A percentile compares a stretch with the other conserved stretches of the same genome.
These are phyloP conservation scores for Eciton burchellii DNA, from an alignment of 1,140 invertebrate genomes.

Conservation along the genomic window DNA sequence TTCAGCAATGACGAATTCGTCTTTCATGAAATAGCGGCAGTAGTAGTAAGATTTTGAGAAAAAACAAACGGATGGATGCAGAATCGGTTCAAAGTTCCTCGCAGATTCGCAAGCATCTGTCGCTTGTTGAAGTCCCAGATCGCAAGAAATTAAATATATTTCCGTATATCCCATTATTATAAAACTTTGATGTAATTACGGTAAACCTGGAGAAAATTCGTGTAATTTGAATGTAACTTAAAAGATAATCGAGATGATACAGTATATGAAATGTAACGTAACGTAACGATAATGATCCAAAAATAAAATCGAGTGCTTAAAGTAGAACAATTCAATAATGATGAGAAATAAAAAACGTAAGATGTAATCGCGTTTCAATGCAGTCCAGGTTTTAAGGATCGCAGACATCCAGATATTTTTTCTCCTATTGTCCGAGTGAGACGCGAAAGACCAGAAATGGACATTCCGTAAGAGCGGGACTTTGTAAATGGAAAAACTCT, in stretches of 20 bases:
- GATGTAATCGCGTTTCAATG: neutral
- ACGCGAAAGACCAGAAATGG: neutral
- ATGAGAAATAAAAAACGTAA: neutral
- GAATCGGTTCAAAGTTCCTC: neutral
- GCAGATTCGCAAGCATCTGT: no score
- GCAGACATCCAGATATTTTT: neutral
- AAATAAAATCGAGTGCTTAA: no score
- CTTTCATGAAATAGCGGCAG: no score
- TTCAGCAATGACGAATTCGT: constrained; percentile 51
- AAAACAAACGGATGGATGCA: neutral
- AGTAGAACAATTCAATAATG: neutral
- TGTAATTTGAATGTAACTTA: neutral
- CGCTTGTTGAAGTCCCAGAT: no score
- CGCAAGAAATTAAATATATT: no score
- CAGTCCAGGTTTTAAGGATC: no score
- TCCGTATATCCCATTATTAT: no score
- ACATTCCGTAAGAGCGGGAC: neutral
- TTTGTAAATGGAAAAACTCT: constrained; percentile 6
- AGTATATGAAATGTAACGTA: no score
- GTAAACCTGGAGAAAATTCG: constrained; percentile 3
- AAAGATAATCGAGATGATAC: neutral
- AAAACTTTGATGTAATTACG: neutral
- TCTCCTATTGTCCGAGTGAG: neutral
- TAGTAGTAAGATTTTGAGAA: neutral
- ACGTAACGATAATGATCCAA: no score